Evolutionary conservation across 2,113 vertebrate genomes (phyloP).

Genomic region (Tiliqua scincoides): DNA sequence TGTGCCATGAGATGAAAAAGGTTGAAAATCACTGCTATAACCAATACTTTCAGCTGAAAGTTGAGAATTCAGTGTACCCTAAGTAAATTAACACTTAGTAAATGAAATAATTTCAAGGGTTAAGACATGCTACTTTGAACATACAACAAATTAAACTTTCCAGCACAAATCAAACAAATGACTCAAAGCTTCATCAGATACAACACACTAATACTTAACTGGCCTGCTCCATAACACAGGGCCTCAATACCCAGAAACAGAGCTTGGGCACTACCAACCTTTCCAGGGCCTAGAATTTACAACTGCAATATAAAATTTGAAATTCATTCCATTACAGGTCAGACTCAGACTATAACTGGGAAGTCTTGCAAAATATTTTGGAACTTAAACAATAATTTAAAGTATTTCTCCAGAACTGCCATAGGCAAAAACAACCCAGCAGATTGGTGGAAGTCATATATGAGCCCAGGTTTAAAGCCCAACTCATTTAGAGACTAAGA

Average conservation of each 20-base stretch:
- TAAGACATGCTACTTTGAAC: not conserved
- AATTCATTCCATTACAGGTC: not conserved
- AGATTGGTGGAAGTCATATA: too few relatives aligned
- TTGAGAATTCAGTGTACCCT: not conserved
- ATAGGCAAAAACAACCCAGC: not conserved
- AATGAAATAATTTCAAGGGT: not conserved
- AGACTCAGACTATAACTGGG: not conserved
- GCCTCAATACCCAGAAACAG: not conserved
- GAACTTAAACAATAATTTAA: too few relatives aligned
- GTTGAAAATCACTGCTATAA: too few relatives aligned
- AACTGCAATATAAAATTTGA: not conserved
- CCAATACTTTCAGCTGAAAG: too few relatives aligned
- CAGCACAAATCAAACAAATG: too few relatives aligned
- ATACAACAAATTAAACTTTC: not conserved
- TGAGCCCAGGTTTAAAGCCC: too few relatives aligned
- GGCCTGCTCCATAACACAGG: not conserved
- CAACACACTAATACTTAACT: not conserved
- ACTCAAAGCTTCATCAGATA: not conserved
- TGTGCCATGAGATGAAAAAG: too few relatives aligned
- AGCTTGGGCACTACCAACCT: not conserved
- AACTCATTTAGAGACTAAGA: too few relatives aligned
- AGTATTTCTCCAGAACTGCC: not conserved
- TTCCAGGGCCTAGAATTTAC: not conserved
- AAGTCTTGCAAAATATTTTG: not conserved
- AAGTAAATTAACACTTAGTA: not conserved